Evolutionary conservation across 2,888 invertebrate genomes (phyloP), one percentile per base, ranked within the genome.

Genomic region (Spicauda simplicius): DNA sequence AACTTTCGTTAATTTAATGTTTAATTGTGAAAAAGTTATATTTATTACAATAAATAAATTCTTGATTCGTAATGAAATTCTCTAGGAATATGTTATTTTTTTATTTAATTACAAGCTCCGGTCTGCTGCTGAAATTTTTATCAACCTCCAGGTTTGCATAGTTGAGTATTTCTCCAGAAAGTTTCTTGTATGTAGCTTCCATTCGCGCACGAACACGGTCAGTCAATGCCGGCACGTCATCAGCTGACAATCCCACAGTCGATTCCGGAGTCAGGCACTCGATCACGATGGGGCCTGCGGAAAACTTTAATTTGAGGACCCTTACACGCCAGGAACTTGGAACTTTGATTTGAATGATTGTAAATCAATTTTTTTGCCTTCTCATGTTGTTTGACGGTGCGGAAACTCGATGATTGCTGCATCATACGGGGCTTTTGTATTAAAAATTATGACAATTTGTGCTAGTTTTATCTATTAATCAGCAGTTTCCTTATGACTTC

Each of bases 191-290:
- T 12, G 78, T 80, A 50, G 81, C 75, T 14, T 85, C 80, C 94
- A 94, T 94, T 61, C 81, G 77, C 8, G 83, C 80, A 48, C 88
- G 87, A 0, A 93, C 85, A 50, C 81, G 83, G 20, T 86, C 80
- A 25, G 90, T 88, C 16, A 94, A 83, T 14, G 87, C 85, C 0
- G 91, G 90, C 0, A 94, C 82, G 70, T 94, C 94, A 0, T 90
- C 85, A 60, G 80, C 74, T 0, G 86, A 86, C 12, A 94, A 77
- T 2, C 93, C 93, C 19, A 76, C 76, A 0, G 94, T 94, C 1
- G 91, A 81, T 41, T 94, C 84, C 0, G 94, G 91, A 57, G 93
- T 91, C 66, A 94, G 77, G 56, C 92, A 89, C 70, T 93, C 90
- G 33, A 94, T 86, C 41, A 94, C 80, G 14, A 94, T 84, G 70